Evolutionary conservation across 1,140 invertebrate species (phyloP).

Genomic region (Cydia strobilella): DNA sequence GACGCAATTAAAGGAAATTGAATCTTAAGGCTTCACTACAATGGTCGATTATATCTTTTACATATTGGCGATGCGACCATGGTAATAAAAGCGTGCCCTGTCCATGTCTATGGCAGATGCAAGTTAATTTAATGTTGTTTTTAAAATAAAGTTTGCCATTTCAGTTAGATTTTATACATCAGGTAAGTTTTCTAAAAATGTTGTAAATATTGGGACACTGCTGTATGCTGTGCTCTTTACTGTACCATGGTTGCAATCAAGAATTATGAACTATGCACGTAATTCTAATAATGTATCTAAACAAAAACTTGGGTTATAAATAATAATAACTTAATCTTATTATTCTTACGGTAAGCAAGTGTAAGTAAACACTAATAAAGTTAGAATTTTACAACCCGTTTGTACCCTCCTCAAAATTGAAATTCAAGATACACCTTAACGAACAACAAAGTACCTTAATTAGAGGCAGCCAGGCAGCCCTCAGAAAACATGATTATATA

Average conservation of each 20-base stretch:
- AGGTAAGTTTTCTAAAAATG: too few species aligned
- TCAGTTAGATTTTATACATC: background rate
- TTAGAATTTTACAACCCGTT: background rate
- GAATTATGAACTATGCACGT: too few species aligned
- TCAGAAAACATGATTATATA: constrained; percentile 16
- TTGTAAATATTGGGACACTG: background rate
- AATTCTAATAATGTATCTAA: too few species aligned
- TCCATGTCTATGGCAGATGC: background rate
- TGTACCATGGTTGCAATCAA: too few species aligned
- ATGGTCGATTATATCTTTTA: background rate
- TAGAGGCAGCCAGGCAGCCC: constrained; percentile 10
- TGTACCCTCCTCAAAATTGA: background rate
- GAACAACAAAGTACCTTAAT: background rate
- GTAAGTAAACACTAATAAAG: too few species aligned
- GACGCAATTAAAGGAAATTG: background rate
- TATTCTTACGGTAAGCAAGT: too few species aligned
- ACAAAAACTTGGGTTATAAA: too few species aligned
- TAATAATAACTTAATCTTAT: too few species aligned
- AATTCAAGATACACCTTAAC: background rate
- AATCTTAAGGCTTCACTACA: background rate
- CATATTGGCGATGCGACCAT: background rate
- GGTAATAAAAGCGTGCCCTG: background rate
- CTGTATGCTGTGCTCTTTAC: too few species aligned
- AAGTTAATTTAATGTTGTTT: background rate
- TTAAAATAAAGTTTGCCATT: background rate